phyloP scores from a whole-genome alignment of 1,140 invertebrate genomes.

The honey bee (Apis mellifera) region Amel_HAv3.1 CM009937.2:9074001-9074500 shows the following conservation, averaged over 20 bases:
- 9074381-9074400: neutral
- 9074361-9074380: neutral
- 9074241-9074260: neutral
- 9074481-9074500: neutral
- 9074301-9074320: slow-evolving; percentile 6
- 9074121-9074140: no score
- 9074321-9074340: neutral
- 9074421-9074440: neutral
- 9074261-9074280: neutral
- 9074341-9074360: neutral
- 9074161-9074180: no score
- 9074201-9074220: neutral
- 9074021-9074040: no score
- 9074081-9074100: no score
- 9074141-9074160: no score
- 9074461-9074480: neutral
- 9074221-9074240: neutral
- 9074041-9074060: no score
- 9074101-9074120: no score
- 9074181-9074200: neutral
- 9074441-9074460: neutral
- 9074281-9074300: neutral
- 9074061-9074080: no score
- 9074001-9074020: no score
- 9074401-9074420: neutral